phyloP scores from a whole-genome alignment of 2,797 vertebrate species.

The Cynodonichthys magdalenae region DNA sequence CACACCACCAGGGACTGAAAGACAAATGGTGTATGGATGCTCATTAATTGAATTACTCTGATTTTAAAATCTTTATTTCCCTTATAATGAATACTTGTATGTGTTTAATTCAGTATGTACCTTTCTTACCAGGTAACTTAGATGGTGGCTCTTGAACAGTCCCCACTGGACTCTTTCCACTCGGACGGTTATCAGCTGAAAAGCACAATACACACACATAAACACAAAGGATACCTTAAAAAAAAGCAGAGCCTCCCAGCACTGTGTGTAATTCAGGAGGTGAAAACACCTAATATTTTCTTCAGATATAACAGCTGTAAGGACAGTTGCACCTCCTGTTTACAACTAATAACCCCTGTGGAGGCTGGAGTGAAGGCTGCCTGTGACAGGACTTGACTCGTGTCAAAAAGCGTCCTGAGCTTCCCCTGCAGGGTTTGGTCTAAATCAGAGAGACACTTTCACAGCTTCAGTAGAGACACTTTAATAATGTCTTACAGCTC shows the following conservation, averaged over 20 bases:
- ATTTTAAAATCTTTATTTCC: not conserved
- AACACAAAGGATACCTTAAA: constrained; percentile 9
- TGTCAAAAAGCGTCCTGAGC: constrained; percentile 38
- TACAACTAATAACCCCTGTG: constrained; percentile 34
- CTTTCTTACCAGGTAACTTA: constrained; percentile 85
- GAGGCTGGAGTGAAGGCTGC: constrained; percentile 33
- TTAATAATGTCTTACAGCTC: constrained; percentile 69
- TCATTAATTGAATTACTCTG: not conserved
- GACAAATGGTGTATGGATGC: not conserved
- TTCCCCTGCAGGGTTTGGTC: constrained; percentile 30
- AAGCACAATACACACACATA: constrained; percentile 44
- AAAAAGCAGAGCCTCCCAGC: not conserved
- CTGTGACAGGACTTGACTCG: constrained; percentile 38
- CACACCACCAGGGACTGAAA: constrained; percentile 91
- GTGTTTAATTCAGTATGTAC: not conserved
- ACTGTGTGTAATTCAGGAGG: constrained; percentile 1
- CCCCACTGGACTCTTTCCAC: constrained; percentile 86
- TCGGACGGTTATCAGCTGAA: constrained; percentile 92
- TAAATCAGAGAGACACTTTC: constrained; percentile 47
- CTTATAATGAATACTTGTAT: not conserved
- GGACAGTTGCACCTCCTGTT: constrained; percentile 35
- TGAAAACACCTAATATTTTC: constrained; percentile 18
- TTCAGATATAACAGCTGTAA: constrained; percentile 17
- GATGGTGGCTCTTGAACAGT: constrained; percentile 88
- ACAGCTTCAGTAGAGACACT: constrained; percentile 50